phyloP scores from a whole-genome alignment of 2,797 vertebrate genomes.

The Gallinago solitaria region DNA sequence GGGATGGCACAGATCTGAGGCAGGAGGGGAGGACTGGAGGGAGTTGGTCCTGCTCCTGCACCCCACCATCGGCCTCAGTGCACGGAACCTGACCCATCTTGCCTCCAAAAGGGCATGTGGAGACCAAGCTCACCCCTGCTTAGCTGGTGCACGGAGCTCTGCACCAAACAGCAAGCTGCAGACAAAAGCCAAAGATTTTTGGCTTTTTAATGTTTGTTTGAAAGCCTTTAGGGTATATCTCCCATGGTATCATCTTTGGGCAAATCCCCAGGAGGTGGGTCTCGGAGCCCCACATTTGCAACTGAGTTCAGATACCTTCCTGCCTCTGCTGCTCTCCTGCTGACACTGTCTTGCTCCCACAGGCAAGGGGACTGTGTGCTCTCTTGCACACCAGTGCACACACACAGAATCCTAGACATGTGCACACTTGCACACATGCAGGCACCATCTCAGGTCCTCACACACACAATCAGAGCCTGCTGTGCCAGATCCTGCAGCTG shows the following conservation, averaged over 20 bases:
- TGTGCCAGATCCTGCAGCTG: not conserved
- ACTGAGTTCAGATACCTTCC: not conserved
- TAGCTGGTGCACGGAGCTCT: not conserved
- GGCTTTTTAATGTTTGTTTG: too few relatives aligned
- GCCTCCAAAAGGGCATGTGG: not conserved
- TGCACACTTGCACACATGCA: not conserved
- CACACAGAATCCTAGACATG: not conserved
- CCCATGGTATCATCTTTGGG: not conserved
- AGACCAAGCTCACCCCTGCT: not conserved
- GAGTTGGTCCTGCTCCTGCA: accelerated
- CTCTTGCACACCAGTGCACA: too few relatives aligned
- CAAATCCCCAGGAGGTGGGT: not conserved
- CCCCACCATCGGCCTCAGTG: accelerated
- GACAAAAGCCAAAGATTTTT: not conserved
- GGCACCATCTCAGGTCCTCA: too few relatives aligned
- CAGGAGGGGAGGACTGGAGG: not conserved
- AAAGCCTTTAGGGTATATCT: not conserved
- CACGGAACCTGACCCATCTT: not conserved
- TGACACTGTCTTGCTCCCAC: not conserved
- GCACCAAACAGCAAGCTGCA: not conserved
- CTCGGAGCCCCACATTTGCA: not conserved
- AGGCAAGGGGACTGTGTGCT: not conserved
- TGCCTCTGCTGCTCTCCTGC: not conserved
- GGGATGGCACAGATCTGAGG: not conserved
- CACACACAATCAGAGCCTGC: accelerated